Percentiles rank a stretch among this genome's conserved stretches.
Evolutionary conservation across 2,888 invertebrate genomes (phyloP).

Genomic region (Cantharis rustica): DNA sequence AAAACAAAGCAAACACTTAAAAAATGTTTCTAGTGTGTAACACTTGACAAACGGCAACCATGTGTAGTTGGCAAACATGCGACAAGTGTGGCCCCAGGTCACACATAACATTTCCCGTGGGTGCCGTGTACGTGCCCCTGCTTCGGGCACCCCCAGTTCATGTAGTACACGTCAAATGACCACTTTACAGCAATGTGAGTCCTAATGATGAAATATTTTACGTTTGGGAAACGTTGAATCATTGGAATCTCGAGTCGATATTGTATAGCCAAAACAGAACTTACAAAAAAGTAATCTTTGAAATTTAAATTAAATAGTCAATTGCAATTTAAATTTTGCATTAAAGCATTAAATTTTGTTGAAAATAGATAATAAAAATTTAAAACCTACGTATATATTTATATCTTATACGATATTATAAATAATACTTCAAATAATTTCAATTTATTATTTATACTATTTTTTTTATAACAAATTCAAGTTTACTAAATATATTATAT

Average conservation of each 20-base stretch:
- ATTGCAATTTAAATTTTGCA: background rate
- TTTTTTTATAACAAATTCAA: too few relatives aligned
- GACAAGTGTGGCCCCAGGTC: conserved; percentile 42
- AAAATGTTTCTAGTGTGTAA: conserved; percentile 47
- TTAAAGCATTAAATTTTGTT: too few relatives aligned
- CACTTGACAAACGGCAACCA: conserved; percentile 52
- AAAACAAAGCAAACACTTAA: conserved; percentile 47
- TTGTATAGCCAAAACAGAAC: background rate
- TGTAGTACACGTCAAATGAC: conserved; percentile 60
- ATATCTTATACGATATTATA: too few relatives aligned
- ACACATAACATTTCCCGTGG: conserved; percentile 40
- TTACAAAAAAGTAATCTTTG: background rate
- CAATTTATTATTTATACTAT: too few relatives aligned
- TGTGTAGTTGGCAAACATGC: conserved; percentile 41
- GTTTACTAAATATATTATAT: background rate
- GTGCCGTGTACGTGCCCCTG: conserved; percentile 31
- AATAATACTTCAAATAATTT: too few relatives aligned
- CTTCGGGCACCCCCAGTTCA: conserved; percentile 28
- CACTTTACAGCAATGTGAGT: conserved; percentile 58
- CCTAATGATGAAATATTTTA: conserved; percentile 61
- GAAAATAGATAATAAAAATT: too few relatives aligned
- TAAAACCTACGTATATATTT: too few relatives aligned
- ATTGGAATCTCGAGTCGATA: conserved; percentile 48
- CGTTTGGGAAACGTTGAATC: conserved; percentile 58
- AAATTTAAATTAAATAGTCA: background rate